phyloP scores from a whole-genome alignment of 1,140 invertebrate species.

The Danaus plexippus region DNA sequence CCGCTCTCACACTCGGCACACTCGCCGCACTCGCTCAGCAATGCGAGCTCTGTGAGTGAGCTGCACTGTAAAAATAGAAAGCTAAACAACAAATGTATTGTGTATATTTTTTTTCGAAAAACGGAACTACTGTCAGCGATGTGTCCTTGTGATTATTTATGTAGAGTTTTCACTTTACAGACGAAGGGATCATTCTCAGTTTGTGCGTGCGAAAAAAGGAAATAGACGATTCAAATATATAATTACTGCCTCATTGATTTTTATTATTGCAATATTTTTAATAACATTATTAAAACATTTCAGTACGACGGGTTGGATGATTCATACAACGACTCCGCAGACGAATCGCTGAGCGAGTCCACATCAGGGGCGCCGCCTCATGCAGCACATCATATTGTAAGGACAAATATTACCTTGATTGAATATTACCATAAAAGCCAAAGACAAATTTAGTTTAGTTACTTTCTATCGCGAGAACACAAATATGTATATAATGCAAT shows the following conservation, averaged over 20 bases:
- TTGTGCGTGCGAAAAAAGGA: background rate
- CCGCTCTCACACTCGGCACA: constrained; percentile 45
- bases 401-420: constrained; percentile 10
- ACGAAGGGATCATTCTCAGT: constrained; percentile 1
- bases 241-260: background rate
- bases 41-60: constrained; percentile 78
- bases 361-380: constrained; percentile 63
- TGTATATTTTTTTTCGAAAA: too few species aligned
- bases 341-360: constrained; percentile 75
- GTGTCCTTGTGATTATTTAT: too few species aligned
- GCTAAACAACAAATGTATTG: too few species aligned
- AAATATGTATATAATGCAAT: too few species aligned
- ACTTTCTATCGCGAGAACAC: background rate
- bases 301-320: constrained; percentile 81
- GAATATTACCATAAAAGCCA: background rate
- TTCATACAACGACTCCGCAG: constrained; percentile 79
- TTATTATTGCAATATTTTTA: background rate
- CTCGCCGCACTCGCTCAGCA: constrained; percentile 71
- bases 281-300: constrained; percentile 24
- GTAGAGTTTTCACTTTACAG: too few species aligned
- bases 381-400: constrained; percentile 36
- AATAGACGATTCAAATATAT: too few species aligned
- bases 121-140: too few species aligned
- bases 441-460: too few species aligned
- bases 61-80: background rate